These are phyloP conservation scores for Eilema depressum DNA, from an alignment of 2,888 invertebrate species.

Conservation along the genomic window DNA sequence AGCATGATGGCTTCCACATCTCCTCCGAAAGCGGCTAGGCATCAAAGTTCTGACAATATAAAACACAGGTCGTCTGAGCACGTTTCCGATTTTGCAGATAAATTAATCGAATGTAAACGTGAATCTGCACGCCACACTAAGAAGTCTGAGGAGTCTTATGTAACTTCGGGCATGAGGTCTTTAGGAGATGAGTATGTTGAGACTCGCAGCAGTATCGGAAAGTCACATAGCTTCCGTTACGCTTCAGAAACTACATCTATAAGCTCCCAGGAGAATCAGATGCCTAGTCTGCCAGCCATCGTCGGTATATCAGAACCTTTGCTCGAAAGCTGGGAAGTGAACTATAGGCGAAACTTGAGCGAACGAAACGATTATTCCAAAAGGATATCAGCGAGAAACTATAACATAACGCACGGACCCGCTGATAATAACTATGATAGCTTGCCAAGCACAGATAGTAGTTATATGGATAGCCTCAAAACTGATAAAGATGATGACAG, in stretches of 20 bases:
- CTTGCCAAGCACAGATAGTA: constrained; percentile 81
- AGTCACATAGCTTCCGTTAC: constrained; percentile 91
- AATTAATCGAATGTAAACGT: constrained; percentile 66
- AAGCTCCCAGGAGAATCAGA: constrained; percentile 82
- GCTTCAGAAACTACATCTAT: constrained; percentile 84
- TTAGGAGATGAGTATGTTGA: constrained; percentile 81
- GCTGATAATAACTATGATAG: constrained; percentile 80
- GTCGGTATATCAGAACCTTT: constrained; percentile 84
- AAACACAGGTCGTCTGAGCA: constrained; percentile 77
- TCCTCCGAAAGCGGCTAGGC: constrained; percentile 74
- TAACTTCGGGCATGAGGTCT: constrained; percentile 72
- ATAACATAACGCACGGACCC: constrained; percentile 68
- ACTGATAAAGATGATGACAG: constrained; percentile 74
- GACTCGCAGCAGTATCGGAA: constrained; percentile 88
- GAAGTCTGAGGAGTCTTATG: constrained; percentile 76
- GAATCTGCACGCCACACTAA: constrained; percentile 65
- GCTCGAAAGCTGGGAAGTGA: constrained; percentile 84
- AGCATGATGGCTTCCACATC: constrained; percentile 73
- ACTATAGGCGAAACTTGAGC: constrained; percentile 80
- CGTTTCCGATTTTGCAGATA: constrained; percentile 73
- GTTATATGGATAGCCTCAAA: constrained; percentile 82
- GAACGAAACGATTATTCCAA: constrained; percentile 77
- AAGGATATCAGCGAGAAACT: constrained; percentile 79
- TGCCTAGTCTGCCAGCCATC: constrained; percentile 84
- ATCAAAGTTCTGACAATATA: constrained; percentile 79